These are phyloP conservation scores for Unio pictorum DNA, from an alignment of 2,888 invertebrate species.

Conservation along the genomic window DNA sequence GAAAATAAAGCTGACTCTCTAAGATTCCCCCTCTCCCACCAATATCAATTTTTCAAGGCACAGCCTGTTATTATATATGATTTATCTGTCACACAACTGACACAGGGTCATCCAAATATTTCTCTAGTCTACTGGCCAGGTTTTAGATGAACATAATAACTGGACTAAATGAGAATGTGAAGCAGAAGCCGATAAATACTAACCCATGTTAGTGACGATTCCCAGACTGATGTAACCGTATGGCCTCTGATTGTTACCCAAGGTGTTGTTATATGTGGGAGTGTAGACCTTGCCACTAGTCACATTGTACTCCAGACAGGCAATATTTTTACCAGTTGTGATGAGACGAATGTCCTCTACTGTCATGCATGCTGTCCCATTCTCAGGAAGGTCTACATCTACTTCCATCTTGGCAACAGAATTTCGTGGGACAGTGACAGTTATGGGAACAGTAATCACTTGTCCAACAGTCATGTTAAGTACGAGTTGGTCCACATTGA, in stretches of 20 bases:
- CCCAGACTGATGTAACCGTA: conserved; percentile 48
- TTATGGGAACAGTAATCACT: conserved; percentile 32
- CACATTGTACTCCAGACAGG: conserved; percentile 8
- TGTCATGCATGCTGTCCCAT: conserved; percentile 51
- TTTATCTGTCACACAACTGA: no score
- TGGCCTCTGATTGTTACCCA: conserved; percentile 50
- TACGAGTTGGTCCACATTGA: no score
- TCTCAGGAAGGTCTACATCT: conserved; percentile 49
- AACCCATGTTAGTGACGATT: conserved; percentile 64
- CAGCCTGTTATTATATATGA: no score
- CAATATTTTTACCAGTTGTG: conserved; percentile 26
- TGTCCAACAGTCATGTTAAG: conserved; percentile 20
- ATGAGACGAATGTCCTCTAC: conserved; percentile 40
- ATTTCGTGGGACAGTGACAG: conserved; percentile 39
- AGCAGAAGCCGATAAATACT: background rate
- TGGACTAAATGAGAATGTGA: background rate
- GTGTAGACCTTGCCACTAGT: conserved; percentile 22
- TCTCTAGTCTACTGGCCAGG: no score
- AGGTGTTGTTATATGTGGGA: conserved; percentile 36
- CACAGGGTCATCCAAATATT: no score
- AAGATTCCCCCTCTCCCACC: no score
- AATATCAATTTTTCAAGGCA: no score
- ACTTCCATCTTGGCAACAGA: conserved; percentile 40
- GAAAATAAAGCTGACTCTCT: no score
- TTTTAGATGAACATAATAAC: background rate